phyloP scores from a whole-genome alignment of 1,140 invertebrate species.

The Elymnias hypermnestra region DNA sequence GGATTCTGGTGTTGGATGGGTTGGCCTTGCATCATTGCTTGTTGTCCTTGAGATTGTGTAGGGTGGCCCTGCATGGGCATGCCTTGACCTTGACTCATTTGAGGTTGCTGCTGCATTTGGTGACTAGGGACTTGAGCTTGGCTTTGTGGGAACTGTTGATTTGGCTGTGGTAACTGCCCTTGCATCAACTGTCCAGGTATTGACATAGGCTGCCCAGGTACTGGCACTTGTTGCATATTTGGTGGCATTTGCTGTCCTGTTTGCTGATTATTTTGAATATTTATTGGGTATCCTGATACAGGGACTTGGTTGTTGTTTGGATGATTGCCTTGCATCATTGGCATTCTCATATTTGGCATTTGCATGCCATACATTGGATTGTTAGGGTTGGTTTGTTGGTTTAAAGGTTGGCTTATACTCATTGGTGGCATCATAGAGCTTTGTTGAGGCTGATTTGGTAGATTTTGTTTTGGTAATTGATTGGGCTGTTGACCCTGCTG shows the following conservation, averaged over 20 bases:
- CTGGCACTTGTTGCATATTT: slow-evolving; percentile 20
- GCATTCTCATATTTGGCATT: slow-evolving; percentile 67
- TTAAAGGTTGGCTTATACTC: slow-evolving; percentile 43
- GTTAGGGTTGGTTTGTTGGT: slow-evolving; percentile 42
- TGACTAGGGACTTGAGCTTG: slow-evolving; percentile 28
- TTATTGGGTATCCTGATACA: slow-evolving; percentile 42
- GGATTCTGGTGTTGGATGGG: slow-evolving; percentile 41
- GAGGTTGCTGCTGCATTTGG: slow-evolving; percentile 33
- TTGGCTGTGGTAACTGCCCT: slow-evolving; percentile 34
- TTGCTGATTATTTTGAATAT: slow-evolving; percentile 44
- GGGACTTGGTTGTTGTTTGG: slow-evolving; percentile 43
- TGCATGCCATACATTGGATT: slow-evolving; percentile 54
- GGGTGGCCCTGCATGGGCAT: slow-evolving; percentile 48
- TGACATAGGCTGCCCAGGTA: slow-evolving; percentile 24
- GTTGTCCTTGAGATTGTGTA: slow-evolving; percentile 38
- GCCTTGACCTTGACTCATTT: slow-evolving; percentile 40
- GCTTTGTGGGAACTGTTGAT: slow-evolving; percentile 28
- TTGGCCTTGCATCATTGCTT: slow-evolving; percentile 41
- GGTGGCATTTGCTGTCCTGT: slow-evolving; percentile 39
- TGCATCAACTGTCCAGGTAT: slow-evolving; percentile 32
- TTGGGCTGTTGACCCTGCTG: slow-evolving; percentile 44
- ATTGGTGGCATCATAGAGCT: slow-evolving; percentile 51
- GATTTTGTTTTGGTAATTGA: slow-evolving; percentile 49
- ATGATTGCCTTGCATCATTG: slow-evolving; percentile 48
- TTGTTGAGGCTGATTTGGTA: slow-evolving; percentile 49